Conservation (phyloP, 1,140 invertebrate species). For the Drosophila burlai region DNA sequence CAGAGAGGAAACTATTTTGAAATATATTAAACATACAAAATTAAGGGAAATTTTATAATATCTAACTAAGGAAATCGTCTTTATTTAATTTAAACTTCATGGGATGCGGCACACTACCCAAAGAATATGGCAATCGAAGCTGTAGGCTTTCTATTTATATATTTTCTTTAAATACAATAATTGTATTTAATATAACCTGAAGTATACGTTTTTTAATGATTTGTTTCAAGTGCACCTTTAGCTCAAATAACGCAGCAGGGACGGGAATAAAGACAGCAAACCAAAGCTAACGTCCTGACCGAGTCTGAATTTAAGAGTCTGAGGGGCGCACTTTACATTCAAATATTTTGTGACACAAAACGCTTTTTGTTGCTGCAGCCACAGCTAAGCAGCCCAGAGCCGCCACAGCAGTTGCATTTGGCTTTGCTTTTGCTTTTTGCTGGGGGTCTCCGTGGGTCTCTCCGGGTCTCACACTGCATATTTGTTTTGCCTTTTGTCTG, state of each 20-base stretch:
- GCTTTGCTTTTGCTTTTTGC: constrained; percentile 31
- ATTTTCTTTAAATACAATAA: too few relatives aligned
- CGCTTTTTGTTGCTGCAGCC: constrained; percentile 53
- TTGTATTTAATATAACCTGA: not conserved
- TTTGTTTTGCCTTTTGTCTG: constrained; percentile 70
- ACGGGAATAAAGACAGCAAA: constrained; percentile 76
- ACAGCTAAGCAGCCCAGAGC: not conserved
- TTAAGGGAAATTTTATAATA: not conserved
- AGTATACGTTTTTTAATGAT: too few relatives aligned
- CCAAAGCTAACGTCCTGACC: constrained; percentile 46
- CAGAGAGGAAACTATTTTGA: not conserved
- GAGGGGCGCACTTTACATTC: constrained; percentile 78
- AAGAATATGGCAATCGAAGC: too few relatives aligned
- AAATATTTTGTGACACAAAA: constrained; percentile 83
- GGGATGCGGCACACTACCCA: too few relatives aligned
- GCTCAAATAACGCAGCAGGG: constrained; percentile 21
- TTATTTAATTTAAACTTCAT: too few relatives aligned
- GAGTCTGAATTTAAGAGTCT: constrained; percentile 39
- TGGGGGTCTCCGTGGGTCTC: constrained; percentile 47
- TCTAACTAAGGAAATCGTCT: too few relatives aligned
- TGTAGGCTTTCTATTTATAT: too few relatives aligned
- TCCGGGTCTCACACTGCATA: constrained; percentile 38
- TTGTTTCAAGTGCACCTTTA: not conserved
- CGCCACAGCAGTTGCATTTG: constrained; percentile 33
- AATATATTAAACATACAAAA: not conserved